A percentile compares a stretch with the other conserved stretches of the same genome.
Conservation (phyloP, 2,888 invertebrate genomes). For the Sphecodes monilicornis region DNA sequence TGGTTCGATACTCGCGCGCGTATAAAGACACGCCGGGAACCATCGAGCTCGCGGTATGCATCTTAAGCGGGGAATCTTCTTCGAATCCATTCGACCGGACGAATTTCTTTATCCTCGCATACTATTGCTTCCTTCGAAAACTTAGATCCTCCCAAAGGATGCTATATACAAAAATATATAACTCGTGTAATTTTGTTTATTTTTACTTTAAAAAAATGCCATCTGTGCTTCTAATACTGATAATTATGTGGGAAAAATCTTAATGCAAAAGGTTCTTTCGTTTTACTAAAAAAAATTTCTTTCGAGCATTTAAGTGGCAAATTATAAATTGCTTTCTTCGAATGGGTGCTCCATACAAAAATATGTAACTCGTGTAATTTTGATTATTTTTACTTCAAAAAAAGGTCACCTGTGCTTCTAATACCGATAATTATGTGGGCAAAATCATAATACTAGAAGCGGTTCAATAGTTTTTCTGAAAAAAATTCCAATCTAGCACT, state of each 20-base stretch:
- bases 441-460: background rate
- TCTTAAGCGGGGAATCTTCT: constrained; percentile 10
- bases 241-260: background rate
- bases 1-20: constrained; percentile 43
- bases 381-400: background rate
- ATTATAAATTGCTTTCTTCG: too few species aligned
- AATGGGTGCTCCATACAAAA: background rate
- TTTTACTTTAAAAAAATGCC: background rate
- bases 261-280: background rate
- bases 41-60: constrained; percentile 17
- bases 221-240: background rate
- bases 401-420: background rate
- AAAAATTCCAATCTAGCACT: too few species aligned
- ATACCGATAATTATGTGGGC: background rate
- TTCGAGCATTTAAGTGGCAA: too few species aligned
- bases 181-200: background rate
- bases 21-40: constrained; percentile 19
- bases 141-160: too few species aligned
- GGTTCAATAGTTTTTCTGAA: background rate
- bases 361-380: background rate
- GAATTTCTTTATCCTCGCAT: constrained; percentile 9
- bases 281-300: too few species aligned
- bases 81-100: background rate
- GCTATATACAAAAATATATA: background rate
- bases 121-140: too few species aligned